Percentiles rank a stretch among this genome's conserved stretches.
These are phyloP conservation scores for Tholera decimalis DNA, from an alignment of 2,888 invertebrate genomes.

Conservation along the genomic window DNA sequence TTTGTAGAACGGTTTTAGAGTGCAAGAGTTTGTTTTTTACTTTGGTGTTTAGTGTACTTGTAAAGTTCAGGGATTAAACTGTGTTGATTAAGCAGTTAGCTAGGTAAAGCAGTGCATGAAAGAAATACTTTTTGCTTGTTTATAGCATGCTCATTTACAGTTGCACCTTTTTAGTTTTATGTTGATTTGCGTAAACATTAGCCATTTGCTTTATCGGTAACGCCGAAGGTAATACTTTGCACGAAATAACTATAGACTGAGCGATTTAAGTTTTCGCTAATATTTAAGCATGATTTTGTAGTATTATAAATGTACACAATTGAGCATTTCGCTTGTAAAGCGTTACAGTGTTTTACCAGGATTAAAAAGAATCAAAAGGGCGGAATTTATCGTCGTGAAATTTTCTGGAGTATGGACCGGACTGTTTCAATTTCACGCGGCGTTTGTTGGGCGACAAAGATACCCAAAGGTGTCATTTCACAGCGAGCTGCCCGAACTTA, in stretches of 20 bases:
- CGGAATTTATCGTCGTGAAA: slow-evolving; percentile 76
- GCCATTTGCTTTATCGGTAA: background rate
- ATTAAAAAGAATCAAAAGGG: slow-evolving; percentile 77
- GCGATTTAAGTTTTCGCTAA: background rate
- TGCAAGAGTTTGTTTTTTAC: slow-evolving; percentile 23
- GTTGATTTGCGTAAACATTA: background rate
- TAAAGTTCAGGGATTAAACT: slow-evolving; percentile 9
- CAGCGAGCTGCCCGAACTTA: slow-evolving; percentile 83
- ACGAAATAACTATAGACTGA: background rate
- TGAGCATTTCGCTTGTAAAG: slow-evolving; percentile 34
- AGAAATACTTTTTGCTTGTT: slow-evolving; percentile 9
- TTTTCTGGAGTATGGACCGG: slow-evolving; percentile 82
- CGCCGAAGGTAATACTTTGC: background rate
- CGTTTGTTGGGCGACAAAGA: slow-evolving; percentile 89
- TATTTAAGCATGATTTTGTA: background rate
- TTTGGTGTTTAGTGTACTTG: slow-evolving; percentile 13
- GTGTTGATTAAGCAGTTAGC: slow-evolving; percentile 18
- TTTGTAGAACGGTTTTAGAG: slow-evolving; percentile 42
- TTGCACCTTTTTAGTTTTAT: background rate
- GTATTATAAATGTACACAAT: slow-evolving; percentile 5
- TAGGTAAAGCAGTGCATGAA: background rate
- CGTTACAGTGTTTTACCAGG: slow-evolving; percentile 60
- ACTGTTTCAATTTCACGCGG: slow-evolving; percentile 90
- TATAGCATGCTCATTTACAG: background rate
- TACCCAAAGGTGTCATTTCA: slow-evolving; percentile 89